phyloP scores from a whole-genome alignment of 35 echinoderm and acorn worm genomes.

The Nesometra sesokonis region DNA sequence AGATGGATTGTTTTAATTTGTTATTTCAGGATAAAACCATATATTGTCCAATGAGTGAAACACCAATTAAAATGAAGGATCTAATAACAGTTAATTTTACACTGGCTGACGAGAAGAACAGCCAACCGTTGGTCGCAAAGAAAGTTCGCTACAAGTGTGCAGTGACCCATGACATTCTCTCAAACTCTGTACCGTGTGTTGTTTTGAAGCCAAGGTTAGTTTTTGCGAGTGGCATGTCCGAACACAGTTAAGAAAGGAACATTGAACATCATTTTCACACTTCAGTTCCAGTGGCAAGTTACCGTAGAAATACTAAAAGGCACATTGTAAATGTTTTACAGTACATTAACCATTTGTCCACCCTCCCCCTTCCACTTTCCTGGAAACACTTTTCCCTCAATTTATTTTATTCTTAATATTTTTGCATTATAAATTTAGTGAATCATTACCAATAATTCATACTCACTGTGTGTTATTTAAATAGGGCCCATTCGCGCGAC shows the following conservation, averaged over 20 bases:
- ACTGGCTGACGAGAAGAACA: constrained; percentile 60
- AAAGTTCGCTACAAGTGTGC: constrained; percentile 87
- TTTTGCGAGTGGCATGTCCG: too few relatives aligned
- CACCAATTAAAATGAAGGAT: constrained; percentile 68
- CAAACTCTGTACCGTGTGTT: constrained; percentile 74
- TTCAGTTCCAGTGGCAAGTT: neutral
- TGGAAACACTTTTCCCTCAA: too few relatives aligned
- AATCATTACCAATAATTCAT: too few relatives aligned
- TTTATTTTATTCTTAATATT: too few relatives aligned
- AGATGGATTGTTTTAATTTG: neutral
- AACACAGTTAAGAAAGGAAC: too few relatives aligned
- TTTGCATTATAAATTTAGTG: too few relatives aligned
- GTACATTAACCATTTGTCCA: too few relatives aligned
- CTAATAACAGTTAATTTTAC: constrained; percentile 65
- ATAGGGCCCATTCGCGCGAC: too few relatives aligned
- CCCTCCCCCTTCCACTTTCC: too few relatives aligned
- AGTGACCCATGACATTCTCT: constrained; percentile 78
- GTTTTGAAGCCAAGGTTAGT: constrained; percentile 74
- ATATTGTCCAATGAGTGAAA: constrained; percentile 89
- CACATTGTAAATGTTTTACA: too few relatives aligned
- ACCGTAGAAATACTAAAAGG: neutral
- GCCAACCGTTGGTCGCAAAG: constrained; percentile 60
- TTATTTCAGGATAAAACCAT: constrained; percentile 71
- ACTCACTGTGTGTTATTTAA: too few relatives aligned
- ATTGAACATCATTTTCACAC: too few relatives aligned